phyloP scores from a whole-genome alignment of 2,797 vertebrate genomes.

The Takifugu ocellatus region DNA sequence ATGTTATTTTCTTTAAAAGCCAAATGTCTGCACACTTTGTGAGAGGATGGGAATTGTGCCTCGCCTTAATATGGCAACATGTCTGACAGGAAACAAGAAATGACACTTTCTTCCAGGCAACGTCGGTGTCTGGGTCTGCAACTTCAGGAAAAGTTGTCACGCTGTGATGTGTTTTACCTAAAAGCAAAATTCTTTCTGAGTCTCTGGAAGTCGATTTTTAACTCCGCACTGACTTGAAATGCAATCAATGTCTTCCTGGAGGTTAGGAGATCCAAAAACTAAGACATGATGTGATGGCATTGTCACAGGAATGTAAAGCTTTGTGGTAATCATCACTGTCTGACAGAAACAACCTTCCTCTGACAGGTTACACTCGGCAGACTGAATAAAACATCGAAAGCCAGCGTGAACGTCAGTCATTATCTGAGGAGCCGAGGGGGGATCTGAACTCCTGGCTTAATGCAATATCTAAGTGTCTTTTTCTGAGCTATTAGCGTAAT shows the following conservation, averaged over 20 bases:
- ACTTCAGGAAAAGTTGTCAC: too few relatives aligned
- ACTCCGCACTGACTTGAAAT: slow-evolving; percentile 1
- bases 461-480: neutral
- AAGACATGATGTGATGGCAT: slow-evolving; percentile 5
- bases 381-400: slow-evolving; percentile 6
- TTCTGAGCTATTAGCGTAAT: slow-evolving; percentile 7
- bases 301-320: slow-evolving; percentile 12
- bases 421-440: neutral
- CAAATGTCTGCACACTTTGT: too few relatives aligned
- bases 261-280: slow-evolving; percentile 3
- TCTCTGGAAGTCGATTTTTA: slow-evolving; percentile 5
- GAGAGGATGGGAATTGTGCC: too few relatives aligned
- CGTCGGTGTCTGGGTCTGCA: too few relatives aligned
- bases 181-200: neutral
- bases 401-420: slow-evolving; percentile 2
- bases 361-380: slow-evolving; percentile 4
- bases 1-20: too few relatives aligned
- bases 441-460: slow-evolving; percentile 2
- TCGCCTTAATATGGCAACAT: too few relatives aligned
- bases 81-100: too few relatives aligned
- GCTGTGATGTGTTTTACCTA: neutral
- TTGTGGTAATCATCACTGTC: slow-evolving; percentile 4
- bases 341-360: slow-evolving; percentile 11
- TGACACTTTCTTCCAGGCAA: too few relatives aligned
- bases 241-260: slow-evolving; percentile 1